Percentiles rank a stretch among this genome's conserved stretches.
Evolutionary conservation across 2,797 vertebrate genomes (phyloP).

Genomic region (Discoglossus pictus): DNA sequence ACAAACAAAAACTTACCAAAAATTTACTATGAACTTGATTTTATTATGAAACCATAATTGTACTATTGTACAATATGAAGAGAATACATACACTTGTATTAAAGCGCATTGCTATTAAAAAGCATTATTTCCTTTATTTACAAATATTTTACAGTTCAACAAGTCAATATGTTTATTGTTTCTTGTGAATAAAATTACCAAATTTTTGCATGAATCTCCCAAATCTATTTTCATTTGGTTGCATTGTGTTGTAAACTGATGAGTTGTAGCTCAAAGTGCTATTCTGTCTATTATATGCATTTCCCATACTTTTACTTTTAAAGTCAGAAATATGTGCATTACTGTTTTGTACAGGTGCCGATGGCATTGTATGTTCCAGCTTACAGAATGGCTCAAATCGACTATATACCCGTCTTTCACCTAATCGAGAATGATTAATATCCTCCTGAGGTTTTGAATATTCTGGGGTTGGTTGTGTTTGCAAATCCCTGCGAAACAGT

Average conservation of each 20-base stretch:
- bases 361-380: conserved; percentile 66
- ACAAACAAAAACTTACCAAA: too few species aligned
- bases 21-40: conserved; percentile 12
- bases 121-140: conserved; percentile 44
- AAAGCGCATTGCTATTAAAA: neutral
- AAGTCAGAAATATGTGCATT: conserved; percentile 63
- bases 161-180: conserved; percentile 67
- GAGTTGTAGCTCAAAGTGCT: conserved; percentile 65
- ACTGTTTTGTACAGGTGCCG: conserved; percentile 57
- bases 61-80: conserved; percentile 25
- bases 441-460: conserved; percentile 59
- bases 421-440: conserved; percentile 61
- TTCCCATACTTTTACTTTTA: conserved; percentile 66
- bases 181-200: conserved; percentile 88
- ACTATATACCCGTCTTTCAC: conserved; percentile 77
- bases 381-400: conserved; percentile 84
- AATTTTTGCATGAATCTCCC: conserved; percentile 90
- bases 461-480: conserved; percentile 28
- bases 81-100: neutral
- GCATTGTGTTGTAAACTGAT: conserved; percentile 62
- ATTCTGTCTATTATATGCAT: conserved; percentile 64
- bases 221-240: conserved; percentile 87
- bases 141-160: conserved; percentile 19
- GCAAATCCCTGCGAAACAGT: conserved; percentile 46
- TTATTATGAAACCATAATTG: conserved; percentile 32